A percentile compares a stretch with the other conserved stretches of the same genome.
These are phyloP conservation scores for Drosophila lacertosa DNA, from an alignment of 1,140 invertebrate genomes.

Conservation along the genomic window DNA sequence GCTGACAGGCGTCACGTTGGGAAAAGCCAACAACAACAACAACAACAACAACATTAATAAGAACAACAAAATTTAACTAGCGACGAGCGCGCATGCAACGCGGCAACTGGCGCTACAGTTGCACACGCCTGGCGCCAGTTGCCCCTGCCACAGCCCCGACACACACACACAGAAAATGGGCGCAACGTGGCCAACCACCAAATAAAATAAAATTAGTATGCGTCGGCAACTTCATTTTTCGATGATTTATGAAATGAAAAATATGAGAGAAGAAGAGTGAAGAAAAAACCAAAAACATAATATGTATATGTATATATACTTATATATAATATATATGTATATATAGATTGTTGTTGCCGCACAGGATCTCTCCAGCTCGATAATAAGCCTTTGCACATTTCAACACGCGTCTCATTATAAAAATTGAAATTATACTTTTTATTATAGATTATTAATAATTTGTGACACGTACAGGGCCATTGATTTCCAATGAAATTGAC, in stretches of 20 bases:
- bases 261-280: slow-evolving; percentile 4
- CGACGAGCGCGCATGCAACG: slow-evolving; percentile 60
- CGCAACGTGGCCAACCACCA: slow-evolving; percentile 72
- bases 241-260: slow-evolving; percentile 80
- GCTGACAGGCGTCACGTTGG: slow-evolving; percentile 80
- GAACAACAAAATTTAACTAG: too few species aligned
- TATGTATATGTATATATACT: background rate
- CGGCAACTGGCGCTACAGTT: slow-evolving; percentile 54
- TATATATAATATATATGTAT: background rate
- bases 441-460: slow-evolving; percentile 82
- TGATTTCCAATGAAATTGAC: slow-evolving; percentile 67
- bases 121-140: slow-evolving; percentile 59
- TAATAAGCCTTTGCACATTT: slow-evolving; percentile 39
- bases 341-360: background rate
- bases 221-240: slow-evolving; percentile 78
- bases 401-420: slow-evolving; percentile 78
- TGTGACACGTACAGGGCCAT: slow-evolving; percentile 65
- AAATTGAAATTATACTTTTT: slow-evolving; percentile 78
- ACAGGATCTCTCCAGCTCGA: slow-evolving; percentile 26
- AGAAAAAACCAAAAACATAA: slow-evolving; percentile 3
- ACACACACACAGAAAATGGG: slow-evolving; percentile 58
- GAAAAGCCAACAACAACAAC: slow-evolving; percentile 52
- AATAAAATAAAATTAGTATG: slow-evolving; percentile 70
- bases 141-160: slow-evolving; percentile 28
- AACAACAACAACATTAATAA: slow-evolving; percentile 1